Evolutionary conservation across 2,888 invertebrate genomes (phyloP).

Genomic region (Ormia ochracea): DNA sequence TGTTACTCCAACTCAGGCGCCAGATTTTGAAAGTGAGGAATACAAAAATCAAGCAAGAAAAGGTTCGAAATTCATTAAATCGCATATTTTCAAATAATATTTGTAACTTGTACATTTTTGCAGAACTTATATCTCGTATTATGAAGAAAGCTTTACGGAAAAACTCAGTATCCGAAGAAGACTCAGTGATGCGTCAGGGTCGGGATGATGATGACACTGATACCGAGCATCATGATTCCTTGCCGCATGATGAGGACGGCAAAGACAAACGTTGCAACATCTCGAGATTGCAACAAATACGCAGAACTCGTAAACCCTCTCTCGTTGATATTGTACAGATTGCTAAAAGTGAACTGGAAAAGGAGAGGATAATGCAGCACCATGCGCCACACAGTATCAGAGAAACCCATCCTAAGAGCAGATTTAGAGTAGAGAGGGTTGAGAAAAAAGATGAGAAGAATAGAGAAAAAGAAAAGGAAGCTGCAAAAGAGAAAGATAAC

Average conservation of each 20-base stretch:
- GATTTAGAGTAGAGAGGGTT: slow-evolving; percentile 70
- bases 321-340: slow-evolving; percentile 75
- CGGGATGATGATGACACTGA: slow-evolving; percentile 81
- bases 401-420: slow-evolving; percentile 70
- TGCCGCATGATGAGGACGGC: slow-evolving; percentile 80
- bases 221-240: slow-evolving; percentile 83
- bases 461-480: slow-evolving; percentile 33
- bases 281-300: slow-evolving; percentile 71
- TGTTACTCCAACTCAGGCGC: slow-evolving; percentile 71
- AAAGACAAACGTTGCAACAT: slow-evolving; percentile 69
- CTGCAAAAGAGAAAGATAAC: slow-evolving; percentile 48
- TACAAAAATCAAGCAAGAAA: slow-evolving; percentile 75
- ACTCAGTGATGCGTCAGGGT: slow-evolving; percentile 71
- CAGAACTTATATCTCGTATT: slow-evolving; percentile 75
- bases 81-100: slow-evolving; percentile 41
- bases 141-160: slow-evolving; percentile 79
- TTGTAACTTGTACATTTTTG: background rate
- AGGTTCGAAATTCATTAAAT: slow-evolving; percentile 66
- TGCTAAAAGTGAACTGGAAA: slow-evolving; percentile 71
- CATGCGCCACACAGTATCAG: slow-evolving; percentile 61
- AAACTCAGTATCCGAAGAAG: slow-evolving; percentile 79
- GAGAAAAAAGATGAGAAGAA: slow-evolving; percentile 64
- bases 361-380: slow-evolving; percentile 63
- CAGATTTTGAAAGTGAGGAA: slow-evolving; percentile 74
- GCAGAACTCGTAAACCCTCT: slow-evolving; percentile 73